phyloP scores from a whole-genome alignment of 2,797 vertebrate genomes.

The Sebastes kiyomatsui region DNA sequence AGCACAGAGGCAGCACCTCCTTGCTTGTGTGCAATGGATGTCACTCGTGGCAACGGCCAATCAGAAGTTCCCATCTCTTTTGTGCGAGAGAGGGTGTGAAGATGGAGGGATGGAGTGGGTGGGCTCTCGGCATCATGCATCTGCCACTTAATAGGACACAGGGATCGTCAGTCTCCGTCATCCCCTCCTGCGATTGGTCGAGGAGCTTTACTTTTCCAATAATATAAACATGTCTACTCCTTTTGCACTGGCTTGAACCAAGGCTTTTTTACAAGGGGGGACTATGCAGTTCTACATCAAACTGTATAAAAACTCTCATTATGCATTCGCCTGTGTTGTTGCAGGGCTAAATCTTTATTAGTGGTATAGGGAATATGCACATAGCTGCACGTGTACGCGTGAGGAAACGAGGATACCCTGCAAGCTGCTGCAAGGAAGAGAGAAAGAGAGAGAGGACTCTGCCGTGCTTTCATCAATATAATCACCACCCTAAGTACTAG shows the following conservation, averaged over 20 bases:
- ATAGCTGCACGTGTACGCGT: conserved; percentile 76
- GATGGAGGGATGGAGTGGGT: conserved; percentile 79
- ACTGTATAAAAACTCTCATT: conserved; percentile 85
- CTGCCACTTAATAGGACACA: conserved; percentile 73
- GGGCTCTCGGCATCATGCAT: conserved; percentile 64
- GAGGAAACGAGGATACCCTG: conserved; percentile 75
- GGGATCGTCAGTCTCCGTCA: conserved; percentile 72
- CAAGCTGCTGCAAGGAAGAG: conserved; percentile 55
- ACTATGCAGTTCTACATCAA: conserved; percentile 83
- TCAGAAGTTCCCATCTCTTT: conserved; percentile 84
- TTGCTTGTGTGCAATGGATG: conserved; percentile 81
- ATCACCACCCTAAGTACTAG: conserved; percentile 81
- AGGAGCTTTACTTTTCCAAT: conserved; percentile 78
- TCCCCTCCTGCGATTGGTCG: conserved; percentile 77
- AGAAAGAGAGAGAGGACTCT: conserved; percentile 67
- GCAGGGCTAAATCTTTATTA: conserved; percentile 76
- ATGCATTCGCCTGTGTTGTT: conserved; percentile 75
- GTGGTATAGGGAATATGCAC: conserved; percentile 72
- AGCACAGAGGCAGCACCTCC: conserved; percentile 78
- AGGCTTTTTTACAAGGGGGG: conserved; percentile 70
- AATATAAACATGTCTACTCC: conserved; percentile 87
- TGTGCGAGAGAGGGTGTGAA: conserved; percentile 70
- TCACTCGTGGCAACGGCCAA: conserved; percentile 87
- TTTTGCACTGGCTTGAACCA: conserved; percentile 71
- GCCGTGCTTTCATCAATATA: conserved; percentile 82